Evolutionary conservation across 1,140 invertebrate species (phyloP), one percentile per base, ranked within the genome.

Genomic region (Asbolus verrucosus): DNA sequence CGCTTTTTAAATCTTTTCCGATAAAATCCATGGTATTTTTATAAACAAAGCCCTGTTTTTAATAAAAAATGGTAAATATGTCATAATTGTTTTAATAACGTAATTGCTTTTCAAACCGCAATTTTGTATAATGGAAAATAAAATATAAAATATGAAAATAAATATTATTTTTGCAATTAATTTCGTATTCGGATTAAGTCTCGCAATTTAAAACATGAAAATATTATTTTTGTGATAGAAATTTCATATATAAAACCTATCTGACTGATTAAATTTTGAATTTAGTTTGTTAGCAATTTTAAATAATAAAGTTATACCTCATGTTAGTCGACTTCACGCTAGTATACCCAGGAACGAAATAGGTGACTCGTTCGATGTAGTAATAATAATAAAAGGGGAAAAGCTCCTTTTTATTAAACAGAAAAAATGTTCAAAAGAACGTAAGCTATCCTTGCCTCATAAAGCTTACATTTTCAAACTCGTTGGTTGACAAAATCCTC

Each of bases 381-480:
- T n/a, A 27, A n/a, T 11, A 11, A 11, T 36, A 36, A 36, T 36
- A 36, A 36, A 36, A 36, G 2, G 33, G 11, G n/a, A 27, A n/a
- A 36, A 36, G 6, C 33, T 4, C n/a, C 33, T 36, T 36, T 36
- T 36, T 36, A 36, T 36, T 36, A 36, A 36, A 36, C 33, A 36
- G 5, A 36, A 36, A 36, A 36, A 36, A 36, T 36, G 33, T 36
- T 6, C 24, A 11, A 5, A n/a, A 36, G 33, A 36, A 11, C 33
- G 33, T 36, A 36, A 36, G 33, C 6, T 11, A 36, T 36, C 33
- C 33, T 36, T 36, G 33, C 33, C 33, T 36, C 33, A 36, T 36
- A 36, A 36, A 36, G 33, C 33, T 36, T 36, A 36, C 33, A n/a
- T 36, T 36, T 36, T 36, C 33, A 36, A 36, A 36, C 33, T 36